phyloP scores from a whole-genome alignment of 2,113 vertebrate species.

The Willisornis vidua region DNA sequence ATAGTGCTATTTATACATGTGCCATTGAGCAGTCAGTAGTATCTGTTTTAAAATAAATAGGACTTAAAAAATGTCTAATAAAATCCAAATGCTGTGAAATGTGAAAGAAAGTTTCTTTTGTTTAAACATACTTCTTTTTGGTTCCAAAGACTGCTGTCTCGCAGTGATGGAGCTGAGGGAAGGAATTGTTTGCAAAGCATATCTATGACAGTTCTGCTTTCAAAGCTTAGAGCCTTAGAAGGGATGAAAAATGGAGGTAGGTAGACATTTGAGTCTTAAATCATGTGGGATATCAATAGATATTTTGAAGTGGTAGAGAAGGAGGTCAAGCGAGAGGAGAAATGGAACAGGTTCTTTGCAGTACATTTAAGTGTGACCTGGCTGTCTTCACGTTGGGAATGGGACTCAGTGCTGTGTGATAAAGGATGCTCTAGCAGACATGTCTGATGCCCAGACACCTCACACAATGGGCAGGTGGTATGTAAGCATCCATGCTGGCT shows the following conservation, averaged over 20 bases:
- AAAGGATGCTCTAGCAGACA: not conserved
- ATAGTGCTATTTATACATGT: not conserved
- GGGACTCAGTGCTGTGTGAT: not conserved
- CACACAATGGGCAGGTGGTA: not conserved
- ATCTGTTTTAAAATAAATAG: conserved; percentile 10
- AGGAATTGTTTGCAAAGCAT: not conserved
- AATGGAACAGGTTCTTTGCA: not conserved
- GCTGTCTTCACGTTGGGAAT: not conserved
- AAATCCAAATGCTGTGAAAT: not conserved
- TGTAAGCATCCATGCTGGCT: not conserved
- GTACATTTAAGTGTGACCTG: not conserved
- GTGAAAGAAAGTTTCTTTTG: not conserved
- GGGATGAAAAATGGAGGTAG: not conserved
- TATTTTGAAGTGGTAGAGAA: not conserved
- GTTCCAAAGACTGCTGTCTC: not conserved
- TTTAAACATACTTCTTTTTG: not conserved
- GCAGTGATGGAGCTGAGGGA: not conserved
- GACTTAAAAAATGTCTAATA: not conserved
- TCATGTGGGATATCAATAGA: not conserved
- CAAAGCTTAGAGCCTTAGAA: not conserved
- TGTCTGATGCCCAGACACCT: not conserved
- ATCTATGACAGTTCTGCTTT: not conserved
- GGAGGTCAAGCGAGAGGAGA: not conserved
- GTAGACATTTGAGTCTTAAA: not conserved
- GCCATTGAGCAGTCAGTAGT: conserved; percentile 4